Evolutionary conservation across 1,140 invertebrate genomes (phyloP).

Genomic region (Zaprionus africanus): DNA sequence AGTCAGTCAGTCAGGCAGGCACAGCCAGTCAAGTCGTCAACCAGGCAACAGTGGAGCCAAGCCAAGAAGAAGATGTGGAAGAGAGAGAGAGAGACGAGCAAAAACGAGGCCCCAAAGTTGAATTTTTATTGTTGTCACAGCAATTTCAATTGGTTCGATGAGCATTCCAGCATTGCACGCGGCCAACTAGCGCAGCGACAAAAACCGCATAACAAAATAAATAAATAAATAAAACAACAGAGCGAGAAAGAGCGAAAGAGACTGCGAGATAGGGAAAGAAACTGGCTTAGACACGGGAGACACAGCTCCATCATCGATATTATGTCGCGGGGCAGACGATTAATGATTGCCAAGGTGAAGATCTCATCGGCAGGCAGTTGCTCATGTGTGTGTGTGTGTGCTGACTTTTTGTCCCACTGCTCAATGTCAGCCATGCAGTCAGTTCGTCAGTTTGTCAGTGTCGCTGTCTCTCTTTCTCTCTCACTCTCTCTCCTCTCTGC

Average conservation of each 20-base stretch:
- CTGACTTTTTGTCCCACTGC: constrained; percentile 37
- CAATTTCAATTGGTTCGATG: constrained; percentile 84
- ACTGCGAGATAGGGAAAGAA: constrained; percentile 14
- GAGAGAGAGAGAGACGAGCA: constrained; percentile 28
- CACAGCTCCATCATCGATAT: constrained; percentile 83
- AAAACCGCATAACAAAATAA: constrained; percentile 27
- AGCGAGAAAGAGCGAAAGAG: background rate
- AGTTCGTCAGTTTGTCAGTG: constrained; percentile 59
- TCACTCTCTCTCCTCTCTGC: constrained; percentile 53
- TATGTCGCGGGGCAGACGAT: constrained; percentile 82
- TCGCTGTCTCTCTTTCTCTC: constrained; percentile 46
- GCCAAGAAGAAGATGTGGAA: background rate
- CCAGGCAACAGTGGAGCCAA: constrained; percentile 10
- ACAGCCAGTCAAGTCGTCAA: constrained; percentile 19
- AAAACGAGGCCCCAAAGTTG: constrained; percentile 78
- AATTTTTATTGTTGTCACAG: constrained; percentile 85
- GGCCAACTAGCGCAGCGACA: constrained; percentile 63
- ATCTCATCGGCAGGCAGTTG: constrained; percentile 77
- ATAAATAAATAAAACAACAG: constrained; percentile 32
- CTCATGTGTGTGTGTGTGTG: constrained; percentile 18
- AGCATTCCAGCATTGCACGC: constrained; percentile 82
- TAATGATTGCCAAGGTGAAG: constrained; percentile 84
- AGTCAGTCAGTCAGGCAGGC: constrained; percentile 69
- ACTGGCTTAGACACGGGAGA: constrained; percentile 67
- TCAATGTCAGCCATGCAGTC: constrained; percentile 74